Base-by-base conservation (phyloP, 2,113 vertebrate species). In the Gymnocephalus cernua region DNA sequence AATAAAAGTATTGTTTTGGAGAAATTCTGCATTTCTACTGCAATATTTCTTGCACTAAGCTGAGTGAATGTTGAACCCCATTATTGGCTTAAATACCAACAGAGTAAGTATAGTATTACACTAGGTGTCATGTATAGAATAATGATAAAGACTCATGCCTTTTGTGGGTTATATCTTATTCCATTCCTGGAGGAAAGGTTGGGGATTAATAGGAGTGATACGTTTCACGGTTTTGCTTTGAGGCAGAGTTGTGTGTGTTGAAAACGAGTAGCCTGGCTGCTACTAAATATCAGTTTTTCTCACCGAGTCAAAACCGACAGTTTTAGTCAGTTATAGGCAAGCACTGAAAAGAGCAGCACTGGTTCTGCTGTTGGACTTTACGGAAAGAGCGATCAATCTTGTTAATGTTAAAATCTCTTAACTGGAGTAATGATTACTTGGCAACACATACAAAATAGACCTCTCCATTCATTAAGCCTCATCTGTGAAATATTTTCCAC, bases 401-500 rank as follows among this genome's bases (percentile, higher is more conserved):
- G 11, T 61, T 21, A 62, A 59, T 76, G 29, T 74, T 25, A 77
- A 51, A 66, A 84, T 82, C 59, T 61, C 38, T 65, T 64, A 47
- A 76, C 74, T 16, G 21, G 21, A 73, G 25, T 23, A 61, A 64
- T 64, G 58, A 79, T 62, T 54, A n/a, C 69, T 47, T 38, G 29
- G 77, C 65, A 83, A 66, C 23, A 45, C 48, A 64, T 45, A 65
- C 25, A 68, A 58, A 78, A 75, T n/a, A 44, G 45, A 54, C 2
- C 38, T 47, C 68, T 72, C 63, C 68, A 57, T 65, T 85, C 51
- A 76, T 70, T 78, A 56, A 61, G 9, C 3, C 8, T 47, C 58
- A 69, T 64, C 41, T 29, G 12, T 47, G 41, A 75, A 74, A 75
- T 65, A 73, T 47, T 81, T 84, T 80, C 73, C 70, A 61, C 27